Percentiles rank a stretch among this genome's conserved stretches.
Conservation (phyloP, 2,888 invertebrate genomes). For the Drosophila recens region DNA sequence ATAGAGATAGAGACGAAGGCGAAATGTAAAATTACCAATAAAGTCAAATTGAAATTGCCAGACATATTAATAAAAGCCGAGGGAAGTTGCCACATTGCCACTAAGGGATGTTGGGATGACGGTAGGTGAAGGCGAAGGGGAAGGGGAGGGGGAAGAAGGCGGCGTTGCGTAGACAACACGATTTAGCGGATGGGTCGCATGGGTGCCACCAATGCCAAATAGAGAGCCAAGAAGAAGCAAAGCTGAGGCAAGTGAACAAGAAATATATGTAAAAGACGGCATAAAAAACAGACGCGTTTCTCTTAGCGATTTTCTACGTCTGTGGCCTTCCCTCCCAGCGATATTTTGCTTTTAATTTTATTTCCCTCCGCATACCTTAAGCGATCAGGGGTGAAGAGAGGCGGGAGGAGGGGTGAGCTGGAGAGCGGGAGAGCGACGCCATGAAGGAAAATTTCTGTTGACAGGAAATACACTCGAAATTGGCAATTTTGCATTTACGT, state of each 20-base stretch:
- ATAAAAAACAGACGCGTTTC: slow-evolving; percentile 45
- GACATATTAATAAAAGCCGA: slow-evolving; percentile 79
- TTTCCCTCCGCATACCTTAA: slow-evolving; percentile 54
- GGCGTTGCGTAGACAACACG: slow-evolving; percentile 64
- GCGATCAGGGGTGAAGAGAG: not conserved
- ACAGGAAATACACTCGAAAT: slow-evolving; percentile 86
- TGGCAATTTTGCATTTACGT: slow-evolving; percentile 85
- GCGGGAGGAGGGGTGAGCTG: not conserved
- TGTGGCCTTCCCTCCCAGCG: slow-evolving; percentile 7
- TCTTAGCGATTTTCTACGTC: slow-evolving; percentile 23
- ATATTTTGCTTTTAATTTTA: slow-evolving; percentile 75
- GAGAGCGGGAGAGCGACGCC: slow-evolving; percentile 7
- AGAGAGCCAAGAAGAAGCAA: slow-evolving; percentile 1
- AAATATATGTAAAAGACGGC: slow-evolving; percentile 41
- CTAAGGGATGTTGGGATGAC: slow-evolving; percentile 1
- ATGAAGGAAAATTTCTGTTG: slow-evolving; percentile 82
- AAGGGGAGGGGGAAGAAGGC: not conserved
- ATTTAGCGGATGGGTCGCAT: slow-evolving; percentile 64
- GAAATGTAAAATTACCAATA: slow-evolving; percentile 82
- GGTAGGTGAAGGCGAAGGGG: not conserved
- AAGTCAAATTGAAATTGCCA: slow-evolving; percentile 82
- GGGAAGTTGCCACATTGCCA: slow-evolving; percentile 13
- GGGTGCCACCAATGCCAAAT: slow-evolving; percentile 59
- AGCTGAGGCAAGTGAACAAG: slow-evolving; percentile 7
- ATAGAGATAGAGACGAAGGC: slow-evolving; percentile 13